Evolutionary conservation across 2,888 invertebrate genomes (phyloP).

Genomic region (Drosophila pseudotalamancana): DNA sequence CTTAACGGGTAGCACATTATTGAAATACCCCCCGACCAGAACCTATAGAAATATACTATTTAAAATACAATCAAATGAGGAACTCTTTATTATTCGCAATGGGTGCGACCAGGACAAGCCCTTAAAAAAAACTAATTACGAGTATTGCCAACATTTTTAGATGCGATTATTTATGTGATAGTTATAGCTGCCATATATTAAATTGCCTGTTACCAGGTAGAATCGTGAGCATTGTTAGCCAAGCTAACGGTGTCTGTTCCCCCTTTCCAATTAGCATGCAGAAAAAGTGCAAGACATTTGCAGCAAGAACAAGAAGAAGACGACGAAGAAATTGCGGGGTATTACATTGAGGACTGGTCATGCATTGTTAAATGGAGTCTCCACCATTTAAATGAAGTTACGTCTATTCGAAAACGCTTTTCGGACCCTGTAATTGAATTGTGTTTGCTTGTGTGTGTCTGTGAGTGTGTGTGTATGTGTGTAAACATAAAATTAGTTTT

Average conservation of each 20-base stretch:
- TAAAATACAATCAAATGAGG: slow-evolving; percentile 24
- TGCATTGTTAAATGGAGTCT: slow-evolving; percentile 64
- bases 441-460: slow-evolving; percentile 23
- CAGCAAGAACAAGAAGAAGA: too few species aligned
- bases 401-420: slow-evolving; percentile 53
- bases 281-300: slow-evolving; percentile 71
- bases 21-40: too few species aligned
- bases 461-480: slow-evolving; percentile 30
- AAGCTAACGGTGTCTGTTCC: slow-evolving; percentile 53
- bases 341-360: slow-evolving; percentile 61
- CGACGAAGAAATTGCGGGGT: slow-evolving; percentile 47
- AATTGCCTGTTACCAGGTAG: slow-evolving; percentile 34
- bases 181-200: slow-evolving; percentile 71
- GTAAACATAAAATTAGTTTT: slow-evolving; percentile 78
- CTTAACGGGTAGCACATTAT: background rate
- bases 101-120: slow-evolving; percentile 13
- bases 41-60: background rate
- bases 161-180: slow-evolving; percentile 51
- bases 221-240: slow-evolving; percentile 62
- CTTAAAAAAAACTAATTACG: slow-evolving; percentile 12
- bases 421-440: slow-evolving; percentile 70
- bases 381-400: slow-evolving; percentile 72
- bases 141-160: slow-evolving; percentile 18
- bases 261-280: slow-evolving; percentile 71
- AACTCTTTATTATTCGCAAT: slow-evolving; percentile 31